Evolutionary conservation across 2,113 vertebrate species (phyloP), one percentile per base, ranked within the genome.

Genomic region (Oxyura jamaicensis): DNA sequence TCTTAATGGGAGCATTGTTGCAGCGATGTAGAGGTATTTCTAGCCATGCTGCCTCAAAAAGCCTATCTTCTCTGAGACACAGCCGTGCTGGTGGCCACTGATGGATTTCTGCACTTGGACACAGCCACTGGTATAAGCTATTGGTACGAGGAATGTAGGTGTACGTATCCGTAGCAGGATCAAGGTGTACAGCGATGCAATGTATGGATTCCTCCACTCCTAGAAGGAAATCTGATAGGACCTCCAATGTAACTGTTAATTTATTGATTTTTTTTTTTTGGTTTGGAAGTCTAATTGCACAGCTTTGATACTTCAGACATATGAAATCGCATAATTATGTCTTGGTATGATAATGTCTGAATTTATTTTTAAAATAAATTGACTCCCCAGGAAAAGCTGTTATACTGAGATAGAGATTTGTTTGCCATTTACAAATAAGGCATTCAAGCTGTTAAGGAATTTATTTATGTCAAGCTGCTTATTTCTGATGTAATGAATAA

Each of bases 401-500:
- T 94, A 28, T 4, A 53, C 53, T 62, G 73, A 86, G 46, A 77
- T 68, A 62, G 62, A 86, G 29, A 41, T 86, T 86, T 22, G 23
- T 90, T 95, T 88, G 79, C 93, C 90, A 88, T 71, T 97, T 95
- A 68, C 60, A 93, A 91, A 90, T 93, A 91, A 14, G 50, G 13
- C 50, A 52, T 52, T 52, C 50, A 52, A 25, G 50, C 50, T 52
- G 50, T 52, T 52, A 52, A 13, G 50, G 50, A 52, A 52, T 52
- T 52, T 52, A 52, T 52, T 52, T 96, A 60, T 94, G 90, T 84
- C 4, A 3, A 89, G 44, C 69, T 94, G 56, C 62, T 59, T 92
- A 36, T 88, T 96, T 90, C 62, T 69, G 77, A 78, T 82, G 56
- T 95, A 87, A 95, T 91, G 82, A 94, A 73, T 94, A 93, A 94